Evolutionary conservation across 2,888 invertebrate species (phyloP), one percentile per base, ranked within the genome.

Genomic region (Tachina fera): DNA sequence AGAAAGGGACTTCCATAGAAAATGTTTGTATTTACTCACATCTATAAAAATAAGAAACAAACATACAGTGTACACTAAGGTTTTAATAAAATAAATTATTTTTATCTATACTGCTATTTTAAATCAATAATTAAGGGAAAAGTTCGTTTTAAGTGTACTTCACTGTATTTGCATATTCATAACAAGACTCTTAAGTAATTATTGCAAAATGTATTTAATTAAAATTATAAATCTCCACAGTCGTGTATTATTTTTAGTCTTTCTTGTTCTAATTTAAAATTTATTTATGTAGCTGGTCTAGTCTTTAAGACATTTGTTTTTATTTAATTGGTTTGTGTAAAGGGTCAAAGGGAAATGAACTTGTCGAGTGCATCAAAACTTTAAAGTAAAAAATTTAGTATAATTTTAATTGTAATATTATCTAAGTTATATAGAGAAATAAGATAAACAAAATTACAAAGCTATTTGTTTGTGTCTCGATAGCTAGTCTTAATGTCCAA

Each of bases 1-100:
- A 63, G 43, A 49, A 49, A 51, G 45, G 49, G 39, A 75, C 75
- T 75, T 79, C 60, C 82, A 82, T 53, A 74, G 65, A 74, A 74
- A 11, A 41, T 31, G 5, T 31, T 31, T n/a, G 31, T 31, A 31
- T 31, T 3, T 31, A n/a, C n/a, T n/a, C n/a, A n/a, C n/a, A n/a
- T n/a, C n/a, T n/a, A 41, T 60, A 45, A 71, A 63, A 3, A 43
- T 16, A 51, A 19, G 53, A 14, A 14, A 14, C 14, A 61, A 16
- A 72, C 6, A 9, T 60, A 47, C 60, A 39, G 13, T n/a, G n/a
- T 13, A n/a, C 1, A 53, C 10, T 10, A n/a, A 1, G 10, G 45
- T 3, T n/a, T 43, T n/a, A 56, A n/a, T 22, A 41, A 22, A 22
- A 22, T 22, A 22, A 22, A 22, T 22, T 22, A 22, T 22, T 22